These are phyloP conservation scores for roundworm (Caenorhabditis elegans) DNA, from an alignment of 1,140 invertebrate genomes.

Conservation along the genomic window DNA sequence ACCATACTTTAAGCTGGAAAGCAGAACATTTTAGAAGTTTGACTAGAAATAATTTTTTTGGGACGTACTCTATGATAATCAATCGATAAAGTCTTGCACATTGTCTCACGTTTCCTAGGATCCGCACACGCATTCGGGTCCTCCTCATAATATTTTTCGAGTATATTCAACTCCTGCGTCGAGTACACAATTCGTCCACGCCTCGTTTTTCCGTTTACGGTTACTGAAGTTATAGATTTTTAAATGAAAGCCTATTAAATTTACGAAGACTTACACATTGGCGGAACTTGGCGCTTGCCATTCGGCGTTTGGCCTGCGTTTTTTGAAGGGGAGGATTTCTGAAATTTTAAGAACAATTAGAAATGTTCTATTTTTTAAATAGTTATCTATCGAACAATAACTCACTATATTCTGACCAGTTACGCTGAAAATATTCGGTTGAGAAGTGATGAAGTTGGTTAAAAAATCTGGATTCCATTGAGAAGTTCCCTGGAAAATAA, in stretches of 20 bases:
- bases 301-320: too few species aligned
- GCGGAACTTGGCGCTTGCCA: not conserved
- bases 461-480: not conserved
- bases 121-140: slow-evolving; percentile 15
- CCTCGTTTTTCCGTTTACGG: slow-evolving; percentile 15
- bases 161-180: not conserved
- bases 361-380: too few species aligned
- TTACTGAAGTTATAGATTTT: not conserved
- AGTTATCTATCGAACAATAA: not conserved
- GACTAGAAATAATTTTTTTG: too few species aligned
- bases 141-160: slow-evolving; percentile 1
- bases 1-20: slow-evolving; percentile 22
- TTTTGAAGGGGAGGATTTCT: not conserved
- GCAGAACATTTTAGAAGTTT: not conserved
- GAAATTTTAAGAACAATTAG: too few species aligned
- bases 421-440: not conserved
- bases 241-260: too few species aligned
- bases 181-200: slow-evolving; percentile 7
- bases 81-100: slow-evolving; percentile 1
- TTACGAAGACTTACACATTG: not conserved
- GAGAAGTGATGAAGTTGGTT: not conserved
- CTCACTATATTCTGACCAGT: not conserved
- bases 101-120: not conserved
- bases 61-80: slow-evolving; percentile 30
- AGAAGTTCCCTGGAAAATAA: not conserved